Evolutionary conservation across 1,140 invertebrate species (phyloP).

Genomic region (Panagrolaimus sp.): DNA sequence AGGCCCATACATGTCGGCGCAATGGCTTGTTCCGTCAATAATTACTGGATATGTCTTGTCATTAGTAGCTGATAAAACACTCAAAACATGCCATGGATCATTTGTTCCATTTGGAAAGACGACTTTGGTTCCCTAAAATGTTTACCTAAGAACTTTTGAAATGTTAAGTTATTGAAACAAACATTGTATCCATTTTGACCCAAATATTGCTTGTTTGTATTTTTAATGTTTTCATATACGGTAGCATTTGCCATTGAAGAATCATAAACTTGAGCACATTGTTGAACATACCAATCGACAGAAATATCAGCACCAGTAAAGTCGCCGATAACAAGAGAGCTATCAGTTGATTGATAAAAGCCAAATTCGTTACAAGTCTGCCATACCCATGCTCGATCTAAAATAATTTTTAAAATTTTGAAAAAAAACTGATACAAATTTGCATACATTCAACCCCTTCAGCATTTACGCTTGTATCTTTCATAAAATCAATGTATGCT

Average conservation of each 20-base stretch:
- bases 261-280: constrained; percentile 8
- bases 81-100: constrained; percentile 25
- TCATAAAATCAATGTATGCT: neutral
- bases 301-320: constrained; percentile 8
- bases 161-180: too few relatives aligned
- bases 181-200: neutral
- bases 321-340: neutral
- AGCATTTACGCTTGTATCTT: neutral
- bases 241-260: neutral
- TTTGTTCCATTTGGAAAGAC: constrained; percentile 1
- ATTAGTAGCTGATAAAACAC: constrained; percentile 13
- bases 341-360: constrained; percentile 79
- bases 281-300: neutral
- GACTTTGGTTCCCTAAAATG: neutral
- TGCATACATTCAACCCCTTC: neutral
- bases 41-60: neutral
- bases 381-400: constrained; percentile 69
- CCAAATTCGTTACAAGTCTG: constrained; percentile 92
- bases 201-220: neutral
- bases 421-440: neutral
- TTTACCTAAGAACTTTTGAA: too few relatives aligned
- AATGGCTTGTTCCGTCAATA: constrained; percentile 16
- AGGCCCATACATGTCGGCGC: constrained; percentile 23
- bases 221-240: neutral
- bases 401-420: neutral